phyloP scores from a whole-genome alignment of 2,797 vertebrate genomes.

The Heteromormyrus szaboi region DNA sequence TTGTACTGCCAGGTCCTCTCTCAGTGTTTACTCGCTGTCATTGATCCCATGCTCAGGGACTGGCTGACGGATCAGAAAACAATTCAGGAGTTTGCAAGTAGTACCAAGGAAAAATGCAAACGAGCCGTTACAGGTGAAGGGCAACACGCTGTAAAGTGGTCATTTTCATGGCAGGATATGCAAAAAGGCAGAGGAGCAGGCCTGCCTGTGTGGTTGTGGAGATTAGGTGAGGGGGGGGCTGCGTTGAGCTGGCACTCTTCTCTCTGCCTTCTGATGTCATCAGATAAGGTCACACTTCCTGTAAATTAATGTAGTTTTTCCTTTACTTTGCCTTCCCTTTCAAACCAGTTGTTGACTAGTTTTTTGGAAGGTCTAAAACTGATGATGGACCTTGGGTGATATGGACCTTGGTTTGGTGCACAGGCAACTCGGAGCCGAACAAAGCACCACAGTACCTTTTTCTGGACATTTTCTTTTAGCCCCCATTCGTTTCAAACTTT shows the following conservation, averaged over 20 bases:
- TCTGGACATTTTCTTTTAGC: background rate
- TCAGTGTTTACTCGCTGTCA: background rate
- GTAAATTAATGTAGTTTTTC: background rate
- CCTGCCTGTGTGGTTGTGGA: background rate
- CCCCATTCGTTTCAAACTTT: background rate
- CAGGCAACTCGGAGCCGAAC: background rate
- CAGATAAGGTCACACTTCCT: background rate
- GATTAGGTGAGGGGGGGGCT: background rate
- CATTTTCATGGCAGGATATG: slow-evolving; percentile 7
- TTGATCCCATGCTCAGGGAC: background rate
- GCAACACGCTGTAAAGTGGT: background rate
- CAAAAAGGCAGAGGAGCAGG: background rate
- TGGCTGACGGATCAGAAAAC: background rate
- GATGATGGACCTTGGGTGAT: background rate
- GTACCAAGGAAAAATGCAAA: background rate
- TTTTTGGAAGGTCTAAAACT: background rate
- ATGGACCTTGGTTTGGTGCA: background rate
- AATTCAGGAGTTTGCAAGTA: background rate
- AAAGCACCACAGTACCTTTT: background rate
- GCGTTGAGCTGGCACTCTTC: background rate
- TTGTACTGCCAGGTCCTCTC: background rate
- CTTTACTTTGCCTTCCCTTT: background rate
- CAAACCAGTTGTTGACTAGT: background rate
- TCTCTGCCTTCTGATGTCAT: background rate
- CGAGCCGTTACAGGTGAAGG: background rate